Conservation (phyloP, 2,113 vertebrate species). For the Acanthisitta chloris region DNA sequence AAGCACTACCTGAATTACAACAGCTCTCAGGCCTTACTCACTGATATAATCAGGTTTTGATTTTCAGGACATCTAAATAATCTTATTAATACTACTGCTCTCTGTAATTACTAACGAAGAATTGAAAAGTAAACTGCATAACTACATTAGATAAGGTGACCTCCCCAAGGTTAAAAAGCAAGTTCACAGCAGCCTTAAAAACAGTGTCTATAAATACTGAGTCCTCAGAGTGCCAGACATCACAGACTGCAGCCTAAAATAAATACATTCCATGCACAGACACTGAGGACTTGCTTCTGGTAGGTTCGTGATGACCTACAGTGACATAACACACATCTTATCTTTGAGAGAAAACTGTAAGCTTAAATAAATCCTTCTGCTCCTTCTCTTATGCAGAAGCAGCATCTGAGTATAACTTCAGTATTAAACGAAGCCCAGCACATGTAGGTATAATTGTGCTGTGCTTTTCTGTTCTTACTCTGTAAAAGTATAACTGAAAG, state of each 20-base stretch:
- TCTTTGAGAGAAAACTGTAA: background rate
- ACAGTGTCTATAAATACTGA: background rate
- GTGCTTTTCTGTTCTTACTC: background rate
- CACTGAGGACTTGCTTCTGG: background rate
- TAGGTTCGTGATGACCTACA: background rate
- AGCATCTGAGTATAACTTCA: background rate
- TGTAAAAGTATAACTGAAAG: background rate
- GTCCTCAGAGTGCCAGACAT: background rate
- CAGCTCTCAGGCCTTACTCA: background rate
- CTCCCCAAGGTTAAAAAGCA: background rate
- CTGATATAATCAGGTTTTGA: background rate
- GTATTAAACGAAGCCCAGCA: background rate
- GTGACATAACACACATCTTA: accelerated
- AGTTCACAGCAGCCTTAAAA: background rate
- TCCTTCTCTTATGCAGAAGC: background rate
- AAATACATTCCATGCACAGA: background rate
- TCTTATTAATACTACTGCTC: background rate
- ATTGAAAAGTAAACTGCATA: background rate
- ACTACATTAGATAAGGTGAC: background rate
- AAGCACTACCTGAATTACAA: background rate
- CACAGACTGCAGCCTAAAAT: background rate
- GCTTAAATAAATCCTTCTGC: background rate
- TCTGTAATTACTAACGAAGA: background rate
- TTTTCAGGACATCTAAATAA: background rate
- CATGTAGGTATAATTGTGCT: accelerated